A percentile compares a stretch with the other conserved stretches of the same genome.
Conservation (phyloP, 2,797 vertebrate genomes). For the Chaenodraco wilsoni region DNA sequence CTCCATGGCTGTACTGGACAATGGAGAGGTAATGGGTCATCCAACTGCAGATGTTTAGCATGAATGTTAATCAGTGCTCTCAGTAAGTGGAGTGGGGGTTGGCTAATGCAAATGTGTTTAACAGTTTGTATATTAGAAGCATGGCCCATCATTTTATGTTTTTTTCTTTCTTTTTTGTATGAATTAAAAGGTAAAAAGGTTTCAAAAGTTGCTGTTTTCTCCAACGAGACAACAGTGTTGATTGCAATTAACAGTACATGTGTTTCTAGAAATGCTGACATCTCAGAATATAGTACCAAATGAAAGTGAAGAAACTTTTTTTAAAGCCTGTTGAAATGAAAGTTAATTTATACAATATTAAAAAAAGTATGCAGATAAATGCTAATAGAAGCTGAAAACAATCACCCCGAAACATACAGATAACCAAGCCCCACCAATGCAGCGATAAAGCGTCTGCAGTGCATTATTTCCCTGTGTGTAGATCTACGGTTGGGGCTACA, state of each 20-base stretch:
- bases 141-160: conserved; percentile 1
- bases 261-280: background rate
- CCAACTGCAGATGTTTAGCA: conserved; percentile 16
- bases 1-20: conserved; percentile 96
- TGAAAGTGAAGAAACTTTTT: background rate
- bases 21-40: conserved; percentile 89
- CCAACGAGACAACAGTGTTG: background rate
- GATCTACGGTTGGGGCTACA: conserved; percentile 99
- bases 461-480: conserved; percentile 56
- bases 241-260: background rate
- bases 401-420: background rate
- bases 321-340: too few species aligned
- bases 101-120: background rate
- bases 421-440: background rate
- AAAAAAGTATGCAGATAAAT: background rate
- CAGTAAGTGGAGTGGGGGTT: background rate
- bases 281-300: background rate
- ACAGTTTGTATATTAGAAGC: too few species aligned
- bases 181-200: too few species aligned
- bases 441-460: background rate
- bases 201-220: background rate
- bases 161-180: background rate
- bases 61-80: background rate
- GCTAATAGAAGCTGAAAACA: background rate
- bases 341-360: background rate